Evolutionary conservation across 2,888 invertebrate genomes (phyloP).

Genomic region (Tipula vernalis): DNA sequence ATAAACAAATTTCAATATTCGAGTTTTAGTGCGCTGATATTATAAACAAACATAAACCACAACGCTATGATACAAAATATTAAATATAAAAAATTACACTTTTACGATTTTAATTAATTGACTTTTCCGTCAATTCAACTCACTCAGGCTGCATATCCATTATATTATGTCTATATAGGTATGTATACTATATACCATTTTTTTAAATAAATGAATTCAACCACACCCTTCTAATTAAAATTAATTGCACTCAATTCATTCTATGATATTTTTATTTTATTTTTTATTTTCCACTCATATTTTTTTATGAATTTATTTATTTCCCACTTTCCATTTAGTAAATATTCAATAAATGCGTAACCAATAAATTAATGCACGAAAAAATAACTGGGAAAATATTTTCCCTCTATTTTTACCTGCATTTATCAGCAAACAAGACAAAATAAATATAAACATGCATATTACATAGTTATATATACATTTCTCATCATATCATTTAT

Average conservation of each 20-base stretch:
- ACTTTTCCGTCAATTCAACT: background rate
- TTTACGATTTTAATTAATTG: background rate
- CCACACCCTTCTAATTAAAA: constrained; percentile 4
- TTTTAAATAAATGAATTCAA: background rate
- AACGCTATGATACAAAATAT: background rate
- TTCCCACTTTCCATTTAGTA: background rate
- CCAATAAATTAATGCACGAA: background rate
- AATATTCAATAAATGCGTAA: background rate
- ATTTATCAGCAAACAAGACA: background rate
- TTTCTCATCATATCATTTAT: background rate
- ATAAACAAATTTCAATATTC: background rate
- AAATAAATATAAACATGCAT: background rate
- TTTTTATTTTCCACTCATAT: no score
- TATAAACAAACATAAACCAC: background rate
- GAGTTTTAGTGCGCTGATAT: background rate
- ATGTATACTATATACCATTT: background rate
- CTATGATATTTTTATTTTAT: background rate
- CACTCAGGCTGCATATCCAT: no score
- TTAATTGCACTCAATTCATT: background rate
- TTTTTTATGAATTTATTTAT: background rate
- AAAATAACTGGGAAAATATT: background rate
- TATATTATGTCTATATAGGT: background rate
- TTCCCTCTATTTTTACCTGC: background rate
- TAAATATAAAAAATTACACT: background rate
- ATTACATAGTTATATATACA: background rate